Evolutionary conservation across 64 coral and sea anemone species (phyloP).

Genomic region (Acropora yongei): DNA sequence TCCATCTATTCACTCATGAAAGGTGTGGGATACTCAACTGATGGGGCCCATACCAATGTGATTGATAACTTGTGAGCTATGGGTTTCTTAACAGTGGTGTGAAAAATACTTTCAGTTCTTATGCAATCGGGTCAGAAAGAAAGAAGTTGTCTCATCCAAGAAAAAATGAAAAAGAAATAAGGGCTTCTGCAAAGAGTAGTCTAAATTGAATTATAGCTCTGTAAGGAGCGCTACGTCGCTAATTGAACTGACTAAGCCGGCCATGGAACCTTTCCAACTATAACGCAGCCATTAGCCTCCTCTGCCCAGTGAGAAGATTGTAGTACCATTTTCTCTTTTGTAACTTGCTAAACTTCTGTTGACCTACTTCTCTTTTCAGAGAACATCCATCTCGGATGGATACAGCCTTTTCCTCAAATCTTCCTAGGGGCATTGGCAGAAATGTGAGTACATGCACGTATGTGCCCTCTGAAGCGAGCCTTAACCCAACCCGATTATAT

Average conservation of each 20-base stretch:
- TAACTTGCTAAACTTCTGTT: constrained; percentile 88
- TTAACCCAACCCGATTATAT: constrained; percentile 64
- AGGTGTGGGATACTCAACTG: too few relatives aligned
- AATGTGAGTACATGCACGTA: constrained; percentile 53
- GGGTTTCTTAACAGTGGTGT: too few relatives aligned
- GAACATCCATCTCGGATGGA: constrained; percentile 71
- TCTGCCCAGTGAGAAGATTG: not conserved
- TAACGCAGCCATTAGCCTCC: constrained; percentile 83
- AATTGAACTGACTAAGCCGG: constrained; percentile 82
- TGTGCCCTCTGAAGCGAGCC: constrained; percentile 93
- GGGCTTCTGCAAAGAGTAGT: constrained; percentile 86
- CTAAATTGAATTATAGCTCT: constrained; percentile 95
- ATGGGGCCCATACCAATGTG: too few relatives aligned
- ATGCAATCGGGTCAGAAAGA: too few relatives aligned
- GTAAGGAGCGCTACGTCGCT: constrained; percentile 76
- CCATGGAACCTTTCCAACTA: constrained; percentile 93
- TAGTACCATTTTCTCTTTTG: constrained; percentile 63
- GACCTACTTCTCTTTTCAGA: constrained; percentile 81
- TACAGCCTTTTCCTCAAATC: constrained; percentile 88
- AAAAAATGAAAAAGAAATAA: not conserved
- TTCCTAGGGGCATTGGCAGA: constrained; percentile 89
- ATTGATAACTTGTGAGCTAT: too few relatives aligned
- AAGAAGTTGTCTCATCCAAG: too few relatives aligned
- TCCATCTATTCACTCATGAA: too few relatives aligned
- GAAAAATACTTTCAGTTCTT: too few relatives aligned